phyloP scores from a whole-genome alignment of 1,140 invertebrate genomes.

The Antheraea mylitta region DNA sequence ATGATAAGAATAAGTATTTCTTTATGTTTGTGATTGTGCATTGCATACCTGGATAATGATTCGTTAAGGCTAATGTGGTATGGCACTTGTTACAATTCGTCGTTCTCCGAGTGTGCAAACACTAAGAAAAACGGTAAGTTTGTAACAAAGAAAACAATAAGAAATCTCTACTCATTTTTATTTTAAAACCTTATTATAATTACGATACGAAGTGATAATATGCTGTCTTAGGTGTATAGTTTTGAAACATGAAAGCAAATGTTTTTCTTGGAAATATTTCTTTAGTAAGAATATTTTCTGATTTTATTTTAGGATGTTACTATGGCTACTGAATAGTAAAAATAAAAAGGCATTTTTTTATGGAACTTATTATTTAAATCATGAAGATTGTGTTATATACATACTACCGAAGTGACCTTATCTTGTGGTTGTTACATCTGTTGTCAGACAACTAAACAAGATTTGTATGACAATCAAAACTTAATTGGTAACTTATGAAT shows the following conservation, averaged over 20 bases:
- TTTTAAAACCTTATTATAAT: neutral
- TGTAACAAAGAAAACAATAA: slow-evolving; percentile 9
- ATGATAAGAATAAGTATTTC: slow-evolving; percentile 67
- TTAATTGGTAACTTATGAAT: neutral
- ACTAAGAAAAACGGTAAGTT: slow-evolving; percentile 72
- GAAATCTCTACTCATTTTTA: slow-evolving; percentile 1
- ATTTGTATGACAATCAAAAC: too few relatives aligned
- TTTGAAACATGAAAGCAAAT: neutral
- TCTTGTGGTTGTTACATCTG: neutral
- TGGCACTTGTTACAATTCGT: slow-evolving; percentile 75
- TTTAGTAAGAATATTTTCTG: neutral
- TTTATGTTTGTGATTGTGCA: slow-evolving; percentile 71
- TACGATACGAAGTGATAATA: neutral
- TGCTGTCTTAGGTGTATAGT: neutral
- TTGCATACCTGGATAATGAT: slow-evolving; percentile 64
- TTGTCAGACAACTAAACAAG: neutral
- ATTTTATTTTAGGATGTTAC: neutral
- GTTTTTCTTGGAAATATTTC: neutral
- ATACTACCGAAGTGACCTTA: neutral
- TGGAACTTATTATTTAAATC: neutral
- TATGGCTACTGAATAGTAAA: neutral
- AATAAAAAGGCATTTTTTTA: neutral
- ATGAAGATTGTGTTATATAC: neutral
- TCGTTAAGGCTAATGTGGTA: slow-evolving; percentile 70
- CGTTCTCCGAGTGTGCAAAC: slow-evolving; percentile 73